phyloP scores from a whole-genome alignment of 2,797 vertebrate species.

The Crocidura indochinensis region DNA sequence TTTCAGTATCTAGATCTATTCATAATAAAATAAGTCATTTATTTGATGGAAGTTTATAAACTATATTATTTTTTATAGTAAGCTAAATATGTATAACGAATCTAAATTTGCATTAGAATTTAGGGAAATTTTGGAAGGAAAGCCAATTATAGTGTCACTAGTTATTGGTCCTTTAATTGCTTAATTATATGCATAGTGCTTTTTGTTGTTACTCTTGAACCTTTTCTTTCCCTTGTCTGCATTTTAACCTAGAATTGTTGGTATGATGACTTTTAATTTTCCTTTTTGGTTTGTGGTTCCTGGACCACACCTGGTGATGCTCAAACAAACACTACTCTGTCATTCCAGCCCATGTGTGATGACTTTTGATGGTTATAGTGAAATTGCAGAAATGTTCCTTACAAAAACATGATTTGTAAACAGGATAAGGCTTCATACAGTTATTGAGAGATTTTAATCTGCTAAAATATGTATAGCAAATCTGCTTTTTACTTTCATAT shows the following conservation, averaged over 20 bases:
- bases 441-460: conserved; percentile 19
- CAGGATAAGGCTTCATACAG: background rate
- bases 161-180: conserved; percentile 17
- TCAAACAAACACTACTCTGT: too few relatives aligned
- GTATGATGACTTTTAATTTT: too few relatives aligned
- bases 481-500: background rate
- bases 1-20: background rate
- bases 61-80: conserved; percentile 57
- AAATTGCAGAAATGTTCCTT: background rate
- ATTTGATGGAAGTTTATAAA: conserved; percentile 41
- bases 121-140: conserved; percentile 44
- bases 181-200: conserved; percentile 4
- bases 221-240: background rate
- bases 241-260: conserved; percentile 12
- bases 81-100: conserved; percentile 37
- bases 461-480: background rate
- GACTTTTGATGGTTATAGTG: conserved; percentile 1
- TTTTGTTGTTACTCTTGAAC: background rate
- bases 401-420: conserved; percentile 16
- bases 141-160: background rate
- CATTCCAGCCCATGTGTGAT: too few relatives aligned
- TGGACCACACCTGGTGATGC: too few relatives aligned
- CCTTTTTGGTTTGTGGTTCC: too few relatives aligned
- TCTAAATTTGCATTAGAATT: conserved; percentile 59
- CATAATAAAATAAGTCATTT: conserved; percentile 15